phyloP scores from a whole-genome alignment of 2,113 vertebrate genomes.

The Fukomys damarensis region DNA sequence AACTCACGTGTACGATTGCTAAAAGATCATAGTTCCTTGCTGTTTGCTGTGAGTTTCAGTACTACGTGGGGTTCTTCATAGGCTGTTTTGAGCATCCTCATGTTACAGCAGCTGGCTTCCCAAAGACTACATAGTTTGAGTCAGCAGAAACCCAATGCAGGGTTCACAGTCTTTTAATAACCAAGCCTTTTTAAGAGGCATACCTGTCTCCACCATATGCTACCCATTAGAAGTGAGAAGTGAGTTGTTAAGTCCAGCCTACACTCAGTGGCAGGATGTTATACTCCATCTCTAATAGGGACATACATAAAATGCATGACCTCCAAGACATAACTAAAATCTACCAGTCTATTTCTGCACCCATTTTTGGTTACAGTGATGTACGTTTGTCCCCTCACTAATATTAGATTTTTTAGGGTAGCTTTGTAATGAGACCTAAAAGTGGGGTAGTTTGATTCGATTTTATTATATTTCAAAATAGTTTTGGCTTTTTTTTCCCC shows the following conservation, averaged over 20 bases:
- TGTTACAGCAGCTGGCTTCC: not conserved
- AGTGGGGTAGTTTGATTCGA: not conserved
- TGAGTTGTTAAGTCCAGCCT: too few relatives aligned
- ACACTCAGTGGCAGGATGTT: too few relatives aligned
- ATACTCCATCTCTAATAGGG: too few relatives aligned
- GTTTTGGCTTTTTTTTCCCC: not conserved
- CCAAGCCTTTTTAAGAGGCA: not conserved
- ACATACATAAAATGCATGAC: too few relatives aligned
- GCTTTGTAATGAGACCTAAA: not conserved
- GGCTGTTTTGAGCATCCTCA: not conserved
- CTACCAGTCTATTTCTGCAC: not conserved
- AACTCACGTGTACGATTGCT: not conserved
- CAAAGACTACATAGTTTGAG: not conserved
- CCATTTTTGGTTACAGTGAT: not conserved
- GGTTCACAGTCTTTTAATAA: not conserved
- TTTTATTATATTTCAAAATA: not conserved
- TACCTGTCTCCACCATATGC: not conserved
- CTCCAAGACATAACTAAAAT: not conserved
- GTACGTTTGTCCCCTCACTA: not conserved
- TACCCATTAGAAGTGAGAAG: not conserved
- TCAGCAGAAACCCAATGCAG: not conserved
- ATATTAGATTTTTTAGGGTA: not conserved
- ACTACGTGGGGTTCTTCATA: not conserved
- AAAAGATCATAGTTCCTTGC: not conserved
- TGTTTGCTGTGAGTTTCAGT: not conserved